Base-by-base conservation (phyloP, 1,140 invertebrate genomes). In the Pseudomyrmex concolor region DNA sequence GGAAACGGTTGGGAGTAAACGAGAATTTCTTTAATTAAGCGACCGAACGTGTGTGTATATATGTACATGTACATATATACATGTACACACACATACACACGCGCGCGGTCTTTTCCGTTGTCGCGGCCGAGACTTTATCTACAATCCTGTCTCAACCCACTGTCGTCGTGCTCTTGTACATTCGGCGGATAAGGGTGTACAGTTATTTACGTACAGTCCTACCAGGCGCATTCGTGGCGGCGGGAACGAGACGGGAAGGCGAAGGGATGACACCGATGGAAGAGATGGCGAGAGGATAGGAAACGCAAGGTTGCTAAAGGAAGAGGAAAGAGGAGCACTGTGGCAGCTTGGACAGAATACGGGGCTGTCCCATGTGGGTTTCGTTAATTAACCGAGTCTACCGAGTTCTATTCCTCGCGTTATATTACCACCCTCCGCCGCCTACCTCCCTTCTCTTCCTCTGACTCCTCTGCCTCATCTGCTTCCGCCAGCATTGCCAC, bases 321-420 rank as follows among this genome's bases (percentile, higher is more conserved):
- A 67, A 48, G 59, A 83, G 43, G n/a, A 60, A 5, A 9, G 43
- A 12, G 48, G 54, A 67, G 34, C 17, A 50, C 4, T 62, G 77
- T 55, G 60, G 57, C 72, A 67, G 87, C 43, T 67, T 76, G 87
- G 77, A 86, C 85, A 89, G 73, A 88, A 72, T 74, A 71, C 70
- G 80, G 71, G 81, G 73, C 80, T 81, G 88, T 89, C 88, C 88
- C 88, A 88, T 89, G 88, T 90, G 90, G 89, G 86, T 90, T 91
- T 89, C 90, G 89, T 91, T 91, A 91, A 91, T 91, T 91, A 91
- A 91, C 90, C 88, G 88, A 91, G 89, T 91, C 89, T 87, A 87
- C 86, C 71, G 84, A 88, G 86, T 89, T 88, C 88, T 86, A 89
- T 89, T 88, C 76, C 88, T 89, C 86, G 88, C 88, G 88, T 89